Evolutionary conservation across 2,113 vertebrate species (phyloP), one percentile per base, ranked within the genome.

Genomic region (Sialia sialis): DNA sequence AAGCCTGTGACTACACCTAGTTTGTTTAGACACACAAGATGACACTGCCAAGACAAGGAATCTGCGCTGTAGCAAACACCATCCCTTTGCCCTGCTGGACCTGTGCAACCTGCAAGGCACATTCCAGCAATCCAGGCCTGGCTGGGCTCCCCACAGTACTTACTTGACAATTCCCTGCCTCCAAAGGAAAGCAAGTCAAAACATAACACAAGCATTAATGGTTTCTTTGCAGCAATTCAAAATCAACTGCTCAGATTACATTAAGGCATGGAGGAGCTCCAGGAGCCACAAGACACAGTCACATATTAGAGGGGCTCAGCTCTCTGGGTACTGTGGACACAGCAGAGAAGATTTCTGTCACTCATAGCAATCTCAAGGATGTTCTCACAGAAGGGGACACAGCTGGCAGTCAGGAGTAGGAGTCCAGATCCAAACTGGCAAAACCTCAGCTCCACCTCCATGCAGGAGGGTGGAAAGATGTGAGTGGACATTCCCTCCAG

Each of bases 101-200:
- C 44, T 81, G 52, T 25, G 84, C 84, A 66, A 49, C 92, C 92
- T 88, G 62, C 85, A 84, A 8, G 38, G 92, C 48, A 86, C 84
- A 94, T 82, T 89, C 78, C 66, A 38, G 55, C 85, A 92, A 91
- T 48, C 79, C 94, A 87, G 85, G 93, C 64, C 85, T 87, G 38
- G 83, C 87, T 92, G 87, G 70, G 89, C 89, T 48, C 89, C 43
- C 68, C 36, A 75, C 82, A 68, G 97, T 99, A 99, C 99, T 98
- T 98, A 98, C 99, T 99, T 99, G 98, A 99, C 98, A 98, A 99
- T 99, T 98, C 99, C 99, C 98, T 99, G 99, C 99, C 99, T 99
- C 99, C 99, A 99, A 97, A 98, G 98, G 98, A 99, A 99, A 98
- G 99, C 99, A 99, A 98, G 98, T 98, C 98, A 98, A 99, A 99